A percentile compares a stretch with the other conserved stretches of the same genome.
phyloP scores from a whole-genome alignment of 1,140 invertebrate species.

The Trachymyrmex septentrionalis region DNA sequence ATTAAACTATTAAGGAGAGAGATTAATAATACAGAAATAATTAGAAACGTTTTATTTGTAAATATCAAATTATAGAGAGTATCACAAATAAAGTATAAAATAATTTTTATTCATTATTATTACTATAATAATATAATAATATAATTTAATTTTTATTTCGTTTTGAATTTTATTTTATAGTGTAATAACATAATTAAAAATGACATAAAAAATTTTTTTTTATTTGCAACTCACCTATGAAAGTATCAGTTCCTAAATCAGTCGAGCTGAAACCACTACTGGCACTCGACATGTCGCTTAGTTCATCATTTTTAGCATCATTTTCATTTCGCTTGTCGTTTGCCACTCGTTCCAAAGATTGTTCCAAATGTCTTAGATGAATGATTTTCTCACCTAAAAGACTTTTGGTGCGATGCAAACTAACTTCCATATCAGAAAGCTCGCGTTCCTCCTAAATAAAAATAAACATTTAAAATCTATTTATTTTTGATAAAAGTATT shows the following conservation, averaged over 20 bases:
- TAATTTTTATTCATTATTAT: neutral
- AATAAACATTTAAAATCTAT: neutral
- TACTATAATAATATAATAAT: neutral
- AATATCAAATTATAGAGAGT: neutral
- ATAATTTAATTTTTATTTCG: neutral
- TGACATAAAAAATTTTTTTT: neutral
- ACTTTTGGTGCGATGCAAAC: constrained; percentile 91
- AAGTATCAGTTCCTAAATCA: constrained; percentile 88
- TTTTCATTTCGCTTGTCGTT: constrained; percentile 83
- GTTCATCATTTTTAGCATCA: constrained; percentile 85
- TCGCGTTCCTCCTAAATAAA: constrained; percentile 90
- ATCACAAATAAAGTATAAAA: neutral
- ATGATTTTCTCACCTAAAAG: constrained; percentile 93
- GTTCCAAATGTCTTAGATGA: constrained; percentile 91
- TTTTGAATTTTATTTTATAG: neutral
- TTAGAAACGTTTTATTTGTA: neutral
- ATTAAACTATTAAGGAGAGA: neutral
- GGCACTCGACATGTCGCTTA: constrained; percentile 90
- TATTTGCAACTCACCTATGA: constrained; percentile 80
- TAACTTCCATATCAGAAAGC: constrained; percentile 93
- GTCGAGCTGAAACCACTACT: constrained; percentile 91
- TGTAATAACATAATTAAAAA: neutral
- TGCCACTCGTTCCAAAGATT: constrained; percentile 89
- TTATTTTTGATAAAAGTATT: neutral
- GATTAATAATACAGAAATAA: neutral